Conservation (phyloP, 1,140 invertebrate species). For the Elymnias hypermnestra region DNA sequence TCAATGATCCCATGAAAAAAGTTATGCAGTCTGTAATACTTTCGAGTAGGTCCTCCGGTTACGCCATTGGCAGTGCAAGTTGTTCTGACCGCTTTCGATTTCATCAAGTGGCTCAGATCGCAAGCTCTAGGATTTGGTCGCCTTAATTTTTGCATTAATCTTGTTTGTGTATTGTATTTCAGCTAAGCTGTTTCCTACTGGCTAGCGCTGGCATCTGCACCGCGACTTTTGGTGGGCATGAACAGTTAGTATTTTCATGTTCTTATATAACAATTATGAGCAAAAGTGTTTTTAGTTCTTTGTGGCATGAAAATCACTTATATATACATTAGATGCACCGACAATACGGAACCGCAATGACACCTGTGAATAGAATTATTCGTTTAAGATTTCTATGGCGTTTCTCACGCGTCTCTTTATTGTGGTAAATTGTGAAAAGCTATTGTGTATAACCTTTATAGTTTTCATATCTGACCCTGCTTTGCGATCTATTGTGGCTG, state of each 20-base stretch:
- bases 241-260: constrained; percentile 67
- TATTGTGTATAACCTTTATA: constrained; percentile 51
- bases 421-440: constrained; percentile 64
- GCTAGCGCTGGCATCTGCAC: constrained; percentile 61
- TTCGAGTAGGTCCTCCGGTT: constrained; percentile 13
- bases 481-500: constrained; percentile 40
- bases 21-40: neutral
- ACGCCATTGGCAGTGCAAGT: constrained; percentile 26
- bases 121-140: constrained; percentile 1
- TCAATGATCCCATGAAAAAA: neutral
- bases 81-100: constrained; percentile 50
- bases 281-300: neutral
- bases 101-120: constrained; percentile 19
- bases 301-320: constrained; percentile 11
- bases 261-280: constrained; percentile 14
- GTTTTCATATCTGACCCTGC: constrained; percentile 45
- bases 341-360: constrained; percentile 23
- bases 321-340: constrained; percentile 11
- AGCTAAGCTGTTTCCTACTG: constrained; percentile 63
- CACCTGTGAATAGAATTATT: constrained; percentile 18
- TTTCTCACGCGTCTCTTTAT: constrained; percentile 59
- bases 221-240: constrained; percentile 68
- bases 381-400: constrained; percentile 44
- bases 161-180: constrained; percentile 38
- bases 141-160: constrained; percentile 1